Base-by-base conservation (phyloP, 2,113 vertebrate species). In the Calypte anna region DNA sequence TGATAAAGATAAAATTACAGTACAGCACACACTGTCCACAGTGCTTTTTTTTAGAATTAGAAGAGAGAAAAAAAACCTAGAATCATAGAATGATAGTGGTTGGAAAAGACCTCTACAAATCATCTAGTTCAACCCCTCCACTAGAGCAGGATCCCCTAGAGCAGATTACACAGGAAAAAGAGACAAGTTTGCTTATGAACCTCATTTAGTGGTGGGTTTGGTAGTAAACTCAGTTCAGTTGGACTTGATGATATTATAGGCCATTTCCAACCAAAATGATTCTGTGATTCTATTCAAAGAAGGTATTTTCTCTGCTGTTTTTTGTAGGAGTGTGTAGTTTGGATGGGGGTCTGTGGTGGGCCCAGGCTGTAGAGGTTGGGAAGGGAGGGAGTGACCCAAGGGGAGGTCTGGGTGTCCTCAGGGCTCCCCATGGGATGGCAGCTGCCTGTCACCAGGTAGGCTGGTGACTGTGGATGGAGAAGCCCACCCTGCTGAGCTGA, bases 341-440 rank as follows among this genome's bases (percentile, higher is more conserved):
- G 24, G 51, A 4, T 46, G 30, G 6, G 36, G 62, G 12, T 36
- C 33, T n/a, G 7, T 21, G 54, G n/a, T 28, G 30, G 21, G 59
- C 9, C 7, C 43, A 9, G 3, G 27, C 18, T n/a, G 30, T 1
- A 3, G 44, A 25, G 53, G 51, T 46, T 58, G 77, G 24, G 46
- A 20, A n/a, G 12, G 9, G 6, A 68, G 17, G 12, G 30, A 70
- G 31, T 0, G 0, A 64, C 28, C 6, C 5, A 9, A 73, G 22
- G 16, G 58, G 24, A 55, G 33, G 12, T 51, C 21, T 58, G 7
- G 4, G 6, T 74, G 57, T 9, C 54, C 50, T 12, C 17, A 14
- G 38, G 22, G 30, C 2, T 46, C 16, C n/a, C 1, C 0, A 19
- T 7, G 36, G 2, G 22, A 51, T 3, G 5, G 10, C 3, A 27